A percentile compares a stretch with the other conserved stretches of the same genome.
Evolutionary conservation across 2,888 invertebrate genomes (phyloP).

Genomic region (Lampropteryx suffumata): DNA sequence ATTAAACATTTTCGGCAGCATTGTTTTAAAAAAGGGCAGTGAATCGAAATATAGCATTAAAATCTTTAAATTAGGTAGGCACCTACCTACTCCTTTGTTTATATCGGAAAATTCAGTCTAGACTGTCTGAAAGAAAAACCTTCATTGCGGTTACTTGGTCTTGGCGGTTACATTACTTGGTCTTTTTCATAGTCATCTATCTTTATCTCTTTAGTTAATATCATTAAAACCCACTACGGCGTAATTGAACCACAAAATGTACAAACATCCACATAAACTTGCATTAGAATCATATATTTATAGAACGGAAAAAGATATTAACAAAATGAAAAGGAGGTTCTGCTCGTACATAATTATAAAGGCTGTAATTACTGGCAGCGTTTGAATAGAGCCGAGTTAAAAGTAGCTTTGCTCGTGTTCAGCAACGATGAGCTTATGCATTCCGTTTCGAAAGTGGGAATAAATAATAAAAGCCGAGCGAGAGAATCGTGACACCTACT

Average conservation of each 20-base stretch:
- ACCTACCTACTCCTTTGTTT: too few species aligned
- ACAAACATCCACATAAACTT: too few species aligned
- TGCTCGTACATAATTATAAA: constrained; percentile 14
- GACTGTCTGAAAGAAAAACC: too few species aligned
- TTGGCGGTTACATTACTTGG: too few species aligned
- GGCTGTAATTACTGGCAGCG: constrained; percentile 21
- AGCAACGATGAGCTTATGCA: constrained; percentile 49
- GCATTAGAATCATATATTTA: too few species aligned
- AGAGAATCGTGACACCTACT: constrained; percentile 77
- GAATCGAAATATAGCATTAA: constrained; percentile 7
- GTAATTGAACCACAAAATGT: too few species aligned
- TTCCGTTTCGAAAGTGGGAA: constrained; percentile 62
- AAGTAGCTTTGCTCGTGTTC: constrained; percentile 67
- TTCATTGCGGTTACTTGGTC: too few species aligned
- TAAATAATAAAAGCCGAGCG: constrained; percentile 75
- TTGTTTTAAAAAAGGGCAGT: constrained; percentile 56
- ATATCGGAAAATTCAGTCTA: not conserved
- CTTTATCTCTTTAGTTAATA: too few species aligned
- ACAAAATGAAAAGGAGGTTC: not conserved
- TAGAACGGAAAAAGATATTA: too few species aligned
- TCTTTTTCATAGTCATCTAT: too few species aligned
- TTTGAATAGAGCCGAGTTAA: constrained; percentile 39
- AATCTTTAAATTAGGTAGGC: too few species aligned
- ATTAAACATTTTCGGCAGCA: constrained; percentile 78
- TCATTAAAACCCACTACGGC: too few species aligned